Evolutionary conservation across 1,140 invertebrate species (phyloP).

Genomic region (Drosophila carrolli): DNA sequence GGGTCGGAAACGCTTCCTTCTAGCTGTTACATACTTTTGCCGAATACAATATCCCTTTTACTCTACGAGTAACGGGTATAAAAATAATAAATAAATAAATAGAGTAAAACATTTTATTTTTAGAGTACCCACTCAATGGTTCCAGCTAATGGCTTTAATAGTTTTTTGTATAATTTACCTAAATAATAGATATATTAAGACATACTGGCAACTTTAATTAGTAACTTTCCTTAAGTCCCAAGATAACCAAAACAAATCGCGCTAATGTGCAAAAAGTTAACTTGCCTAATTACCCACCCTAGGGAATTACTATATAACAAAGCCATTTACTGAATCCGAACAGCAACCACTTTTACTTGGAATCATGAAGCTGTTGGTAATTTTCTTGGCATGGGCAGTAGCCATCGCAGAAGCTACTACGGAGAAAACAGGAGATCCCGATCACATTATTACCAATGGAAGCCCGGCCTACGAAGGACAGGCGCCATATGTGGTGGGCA

Average conservation of each 20-base stretch:
- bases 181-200: too few relatives aligned
- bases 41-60: too few relatives aligned
- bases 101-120: too few relatives aligned
- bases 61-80: too few relatives aligned
- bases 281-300: slow-evolving; percentile 19
- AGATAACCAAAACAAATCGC: slow-evolving; percentile 13
- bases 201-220: too few relatives aligned
- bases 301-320: slow-evolving; percentile 11
- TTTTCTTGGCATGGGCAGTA: slow-evolving; percentile 4
- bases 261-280: slow-evolving; percentile 12
- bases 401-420: background rate
- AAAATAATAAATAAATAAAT: too few relatives aligned
- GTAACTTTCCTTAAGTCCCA: background rate
- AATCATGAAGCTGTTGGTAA: slow-evolving; percentile 17
- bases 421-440: background rate
- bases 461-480: slow-evolving; percentile 42
- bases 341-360: background rate
- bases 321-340: background rate
- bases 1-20: too few relatives aligned
- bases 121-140: too few relatives aligned
- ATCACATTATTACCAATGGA: slow-evolving; percentile 51
- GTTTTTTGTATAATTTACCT: too few relatives aligned
- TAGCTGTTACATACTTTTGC: too few relatives aligned
- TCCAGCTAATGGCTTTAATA: too few relatives aligned
- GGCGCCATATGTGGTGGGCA: slow-evolving; percentile 85